These are phyloP conservation scores for Dryobota labecula DNA, from an alignment of 2,888 invertebrate genomes.

Conservation along the genomic window DNA sequence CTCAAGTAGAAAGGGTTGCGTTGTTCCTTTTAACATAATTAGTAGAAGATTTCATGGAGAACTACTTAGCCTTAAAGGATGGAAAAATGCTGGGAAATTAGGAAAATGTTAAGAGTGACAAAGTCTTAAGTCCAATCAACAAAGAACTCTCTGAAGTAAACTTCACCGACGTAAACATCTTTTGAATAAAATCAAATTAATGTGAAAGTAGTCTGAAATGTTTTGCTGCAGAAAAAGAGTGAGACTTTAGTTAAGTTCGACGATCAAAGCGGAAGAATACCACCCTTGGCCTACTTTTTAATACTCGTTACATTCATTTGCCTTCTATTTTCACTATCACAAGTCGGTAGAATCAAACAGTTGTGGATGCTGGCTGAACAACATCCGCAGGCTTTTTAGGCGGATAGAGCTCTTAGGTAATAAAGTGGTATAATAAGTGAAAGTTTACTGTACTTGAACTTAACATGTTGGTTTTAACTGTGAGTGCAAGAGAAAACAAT, in stretches of 20 bases:
- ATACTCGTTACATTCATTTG: not conserved
- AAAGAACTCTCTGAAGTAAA: slow-evolving; percentile 9
- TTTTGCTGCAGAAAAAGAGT: not conserved
- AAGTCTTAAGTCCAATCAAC: not conserved
- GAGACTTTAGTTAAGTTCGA: not conserved
- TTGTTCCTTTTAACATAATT: slow-evolving; percentile 63
- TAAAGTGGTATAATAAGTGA: slow-evolving; percentile 26
- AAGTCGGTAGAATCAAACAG: not conserved
- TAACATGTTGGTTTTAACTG: not conserved
- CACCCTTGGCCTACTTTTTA: not conserved
- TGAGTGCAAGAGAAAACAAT: slow-evolving; percentile 27
- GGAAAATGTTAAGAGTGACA: not conserved
- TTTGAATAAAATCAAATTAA: slow-evolving; percentile 7
- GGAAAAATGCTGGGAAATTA: slow-evolving; percentile 41
- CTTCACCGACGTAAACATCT: not conserved
- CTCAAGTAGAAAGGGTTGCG: slow-evolving; percentile 59
- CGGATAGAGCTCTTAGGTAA: slow-evolving; percentile 34
- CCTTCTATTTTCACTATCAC: not conserved
- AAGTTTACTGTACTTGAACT: slow-evolving; percentile 26
- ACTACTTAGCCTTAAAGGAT: slow-evolving; percentile 14
- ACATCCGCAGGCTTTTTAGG: not conserved
- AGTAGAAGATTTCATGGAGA: slow-evolving; percentile 32
- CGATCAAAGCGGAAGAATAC: not conserved
- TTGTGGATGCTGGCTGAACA: not conserved
- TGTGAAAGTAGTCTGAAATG: slow-evolving; percentile 24